A percentile compares a stretch with the other conserved stretches of the same genome.
Conservation (phyloP, 1,140 invertebrate genomes). For the Atopsyche davidsoni region DNA sequence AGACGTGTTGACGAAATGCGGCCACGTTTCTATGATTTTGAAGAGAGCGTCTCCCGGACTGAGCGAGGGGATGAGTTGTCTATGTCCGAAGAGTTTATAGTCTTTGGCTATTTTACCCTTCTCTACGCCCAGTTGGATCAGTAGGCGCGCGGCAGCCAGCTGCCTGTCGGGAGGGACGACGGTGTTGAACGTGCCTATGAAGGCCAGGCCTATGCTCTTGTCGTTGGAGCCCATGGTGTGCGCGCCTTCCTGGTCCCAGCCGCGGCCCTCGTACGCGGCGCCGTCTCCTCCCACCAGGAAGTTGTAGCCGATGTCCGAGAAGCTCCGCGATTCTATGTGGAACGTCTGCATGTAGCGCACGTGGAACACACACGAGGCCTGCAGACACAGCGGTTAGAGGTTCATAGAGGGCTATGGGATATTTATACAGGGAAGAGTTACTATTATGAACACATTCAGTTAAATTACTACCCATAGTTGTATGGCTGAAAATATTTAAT, state of each 20-base stretch:
- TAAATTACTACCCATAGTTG: too few relatives aligned
- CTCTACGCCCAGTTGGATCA: slow-evolving; percentile 53
- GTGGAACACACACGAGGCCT: slow-evolving; percentile 41
- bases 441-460: too few relatives aligned
- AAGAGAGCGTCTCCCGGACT: slow-evolving; percentile 58
- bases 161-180: slow-evolving; percentile 45
- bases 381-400: too few relatives aligned
- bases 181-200: slow-evolving; percentile 59
- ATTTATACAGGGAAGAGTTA: too few relatives aligned
- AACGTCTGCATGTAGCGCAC: slow-evolving; percentile 62
- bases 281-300: slow-evolving; percentile 72
- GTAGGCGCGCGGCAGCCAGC: slow-evolving; percentile 46
- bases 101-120: slow-evolving; percentile 45
- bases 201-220: slow-evolving; percentile 57
- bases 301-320: slow-evolving; percentile 58
- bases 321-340: slow-evolving; percentile 60
- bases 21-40: slow-evolving; percentile 53
- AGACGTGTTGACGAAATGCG: too few relatives aligned
- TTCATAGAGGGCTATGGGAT: too few relatives aligned
- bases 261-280: slow-evolving; percentile 58
- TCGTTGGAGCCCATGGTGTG: slow-evolving; percentile 61
- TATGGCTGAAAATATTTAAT: too few relatives aligned
- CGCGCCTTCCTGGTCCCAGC: slow-evolving; percentile 59
- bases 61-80: slow-evolving; percentile 53
- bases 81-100: slow-evolving; percentile 57